Evolutionary conservation across 2,113 vertebrate species (phyloP).

Genomic region (Engraulis encrasicolus): DNA sequence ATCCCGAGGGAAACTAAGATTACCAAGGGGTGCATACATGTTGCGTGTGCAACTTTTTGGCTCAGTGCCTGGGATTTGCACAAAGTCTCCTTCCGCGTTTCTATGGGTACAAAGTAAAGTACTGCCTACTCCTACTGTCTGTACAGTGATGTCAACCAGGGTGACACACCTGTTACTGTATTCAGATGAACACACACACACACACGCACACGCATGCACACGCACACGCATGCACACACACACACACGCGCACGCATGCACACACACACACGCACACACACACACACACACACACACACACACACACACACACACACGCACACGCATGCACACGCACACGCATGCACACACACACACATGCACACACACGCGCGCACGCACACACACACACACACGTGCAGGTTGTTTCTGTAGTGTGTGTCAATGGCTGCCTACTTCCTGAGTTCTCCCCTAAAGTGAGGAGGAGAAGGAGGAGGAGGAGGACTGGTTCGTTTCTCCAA

Average conservation of each 20-base stretch:
- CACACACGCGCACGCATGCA: not conserved
- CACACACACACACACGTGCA: not conserved
- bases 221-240: not conserved
- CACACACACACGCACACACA: not conserved
- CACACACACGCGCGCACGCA: not conserved
- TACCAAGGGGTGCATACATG: too few species aligned
- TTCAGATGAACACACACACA: not conserved
- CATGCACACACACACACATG: not conserved
- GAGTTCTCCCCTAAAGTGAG: not conserved
- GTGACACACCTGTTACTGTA: too few species aligned
- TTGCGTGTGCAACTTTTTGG: too few species aligned
- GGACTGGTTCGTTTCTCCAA: not conserved
- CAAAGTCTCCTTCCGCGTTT: too few species aligned
- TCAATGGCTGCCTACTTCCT: not conserved
- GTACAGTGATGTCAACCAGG: too few species aligned
- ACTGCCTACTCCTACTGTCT: too few species aligned
- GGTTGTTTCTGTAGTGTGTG: not conserved
- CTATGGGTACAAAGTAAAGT: too few species aligned
- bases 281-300: not conserved
- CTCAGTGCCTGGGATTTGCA: too few species aligned
- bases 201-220: not conserved
- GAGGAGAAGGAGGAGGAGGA: too few species aligned
- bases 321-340: not conserved
- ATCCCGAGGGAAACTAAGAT: too few species aligned
- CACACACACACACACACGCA: not conserved